Base-by-base conservation (phyloP, 2,113 vertebrate genomes). In the Plecturocebus donacophilus region DNA sequence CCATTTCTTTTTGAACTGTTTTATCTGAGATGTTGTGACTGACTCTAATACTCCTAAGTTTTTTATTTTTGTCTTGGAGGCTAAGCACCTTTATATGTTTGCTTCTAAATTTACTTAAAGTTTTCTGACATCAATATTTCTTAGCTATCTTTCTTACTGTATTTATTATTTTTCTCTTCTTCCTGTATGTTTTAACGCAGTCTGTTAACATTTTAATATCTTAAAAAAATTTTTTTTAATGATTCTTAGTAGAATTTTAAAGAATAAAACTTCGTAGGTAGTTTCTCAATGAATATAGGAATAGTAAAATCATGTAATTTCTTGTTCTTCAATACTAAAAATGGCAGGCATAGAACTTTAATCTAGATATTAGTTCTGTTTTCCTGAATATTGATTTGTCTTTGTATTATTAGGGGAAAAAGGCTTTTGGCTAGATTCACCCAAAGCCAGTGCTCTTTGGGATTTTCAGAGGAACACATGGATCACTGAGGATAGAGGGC, bases 211-310 rank as follows among this genome's bases (percentile, higher is more conserved):
- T 87, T 82, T 84, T 83, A 35, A 56, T 42, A 2, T 68, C 30
- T 92, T 84, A 73, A 64, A 94, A n/a, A 80, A 87, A 82, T 8
- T 52, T 52, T 52, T 52, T 52, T 45, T 8, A 52, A 52, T 21
- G 5, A 40, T 87, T 93, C 93, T 13, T 66, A 52, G 30, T 70
- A 95, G 38, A 61, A 79, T 80, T 61, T 81, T 86, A 40, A 90
- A 58, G 16, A 79, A 73, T n/a, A 80, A 25, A 83, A 47, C 11
- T 25, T 64, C 11, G 68, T 25, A 70, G 8, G 25, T 11, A 40
- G 8, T 83, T 32, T 89, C 9, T 85, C 25, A 38, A 5, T 58
- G 13, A 76, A 30, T 8, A 5, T 45, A 25, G 73, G n/a, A 68
- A 61, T 54, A 75, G 23, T 68, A 66, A 80, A 94, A 75, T 58